Evolutionary conservation across 2,888 invertebrate genomes (phyloP), one percentile per base, ranked within the genome.

Genomic region (Scaptomyza cyrtandrae): DNA sequence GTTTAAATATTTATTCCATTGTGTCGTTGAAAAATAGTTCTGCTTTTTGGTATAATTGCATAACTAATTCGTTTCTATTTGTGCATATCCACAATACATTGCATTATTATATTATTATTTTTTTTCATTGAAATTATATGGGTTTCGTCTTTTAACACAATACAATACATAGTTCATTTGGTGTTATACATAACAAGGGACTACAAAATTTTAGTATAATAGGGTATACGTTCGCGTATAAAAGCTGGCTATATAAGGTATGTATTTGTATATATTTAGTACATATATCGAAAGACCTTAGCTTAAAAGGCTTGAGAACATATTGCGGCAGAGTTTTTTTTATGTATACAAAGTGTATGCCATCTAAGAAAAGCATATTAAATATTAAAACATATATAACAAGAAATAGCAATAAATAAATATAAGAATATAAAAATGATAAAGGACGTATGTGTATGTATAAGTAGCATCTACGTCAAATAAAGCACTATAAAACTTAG

Each of bases 21-120:
- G 43, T 31, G 35, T 73, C 39, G 39, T 50, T 71, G 57, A 63
- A 66, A 75, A 75, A 66, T 62, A 43, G 44, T 58, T 57, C n/a
- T 57, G 41, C 24, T 76, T 76, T 77, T 77, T 77, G 77, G 77
- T 77, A 77, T 77, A 70, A 62, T 77, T 59, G 70, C 77, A 77
- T 67, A 77, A 45, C 77, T 76, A 64, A 76, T 72, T 76, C 67
- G 58, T 59, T 61, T n/a, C 53, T 53, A 41, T 9, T 46, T 16
- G 49, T 49, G 43, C 46, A 14, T 49, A 37, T 54, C 39, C 55
- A 62, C 24, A 53, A 14, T 50, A 53, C 35, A 48, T 37, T 10
- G 10, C 9, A 39, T 33, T 46, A 19, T 39, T 29, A 29, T 29
- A 19, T 29, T 29, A 29, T 10, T 33, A 9, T n/a, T 35, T 33